Evolutionary conservation across 2,888 invertebrate species (phyloP).

Genomic region (Hetaerina titia): DNA sequence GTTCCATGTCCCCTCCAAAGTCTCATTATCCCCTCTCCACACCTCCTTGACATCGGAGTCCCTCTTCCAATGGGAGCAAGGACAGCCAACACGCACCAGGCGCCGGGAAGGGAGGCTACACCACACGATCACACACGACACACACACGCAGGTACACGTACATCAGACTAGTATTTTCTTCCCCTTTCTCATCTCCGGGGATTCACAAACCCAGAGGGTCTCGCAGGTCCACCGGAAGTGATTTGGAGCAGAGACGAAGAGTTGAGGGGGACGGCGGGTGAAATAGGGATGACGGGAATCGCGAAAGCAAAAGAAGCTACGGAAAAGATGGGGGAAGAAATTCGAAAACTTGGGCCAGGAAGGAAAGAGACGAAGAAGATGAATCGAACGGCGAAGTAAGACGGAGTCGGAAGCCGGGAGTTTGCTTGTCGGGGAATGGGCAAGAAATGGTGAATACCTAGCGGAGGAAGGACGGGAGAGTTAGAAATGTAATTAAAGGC

Average conservation of each 20-base stretch:
- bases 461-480: background rate
- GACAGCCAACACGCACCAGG: slow-evolving; percentile 14
- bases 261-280: background rate
- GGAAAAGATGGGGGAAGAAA: background rate
- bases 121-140: background rate
- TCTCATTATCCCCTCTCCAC: slow-evolving; percentile 57
- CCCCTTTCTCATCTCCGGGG: background rate
- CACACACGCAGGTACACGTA: background rate
- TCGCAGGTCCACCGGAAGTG: slow-evolving; percentile 50
- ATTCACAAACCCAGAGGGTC: background rate
- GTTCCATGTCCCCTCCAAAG: background rate
- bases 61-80: slow-evolving; percentile 38
- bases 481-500: background rate
- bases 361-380: background rate
- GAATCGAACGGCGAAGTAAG: background rate
- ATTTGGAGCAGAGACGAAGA: background rate
- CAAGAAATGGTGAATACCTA: too few species aligned
- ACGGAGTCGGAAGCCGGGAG: background rate
- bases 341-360: background rate
- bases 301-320: background rate
- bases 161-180: too few species aligned
- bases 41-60: background rate
- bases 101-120: background rate
- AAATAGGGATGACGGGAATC: background rate
- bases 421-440: background rate